Base-by-base conservation (phyloP, 2,113 vertebrate species). In the Empidonax traillii region DNA sequence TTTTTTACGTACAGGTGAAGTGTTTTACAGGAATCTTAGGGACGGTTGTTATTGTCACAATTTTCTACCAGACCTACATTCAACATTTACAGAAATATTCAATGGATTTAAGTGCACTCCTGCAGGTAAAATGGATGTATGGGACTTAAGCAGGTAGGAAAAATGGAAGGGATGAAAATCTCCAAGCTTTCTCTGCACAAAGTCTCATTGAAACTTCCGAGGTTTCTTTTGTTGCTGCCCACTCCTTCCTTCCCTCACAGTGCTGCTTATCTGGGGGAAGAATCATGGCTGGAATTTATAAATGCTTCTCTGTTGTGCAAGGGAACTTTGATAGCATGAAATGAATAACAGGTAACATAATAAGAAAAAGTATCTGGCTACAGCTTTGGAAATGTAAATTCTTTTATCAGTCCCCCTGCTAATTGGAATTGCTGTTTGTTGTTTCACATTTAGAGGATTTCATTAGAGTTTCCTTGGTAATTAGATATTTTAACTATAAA, bases 381-480 rank as follows among this genome's bases (percentile, higher is more conserved):
- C 58, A 55, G 94, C 89, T 95, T 95, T 97, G 91, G 89, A 95
- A 96, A 92, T 96, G 85, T 96, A 96, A 96, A 95, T 96, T 97
- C 85, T 94, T 97, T 94, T 97, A 97, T 97, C 96, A 94, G 91
- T 78, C 59, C 51, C 61, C 31, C 30, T 77, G 91, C 92, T 97
- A 97, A 97, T 97, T 97, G 92, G 92, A 97, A 94, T 93, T 90
- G 87, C 92, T 94, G 76, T 94, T 96, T 97, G 92, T 97, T 97
- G 82, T 89, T 96, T 92, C 93, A 87, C 89, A 91, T 93, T 96
- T 91, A 88, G 78, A 87, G 79, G 85, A 95, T 94, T 97, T 94
- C 92, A 94, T 96, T 96, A 94, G 94, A 75, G 93, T 94, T 97
- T 94, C 92, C 90, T 85, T 86, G 78, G 94, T 95, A 97, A 97